Base-by-base conservation (phyloP, 2,113 vertebrate species). In the Herpetotheres cachinnans region DNA sequence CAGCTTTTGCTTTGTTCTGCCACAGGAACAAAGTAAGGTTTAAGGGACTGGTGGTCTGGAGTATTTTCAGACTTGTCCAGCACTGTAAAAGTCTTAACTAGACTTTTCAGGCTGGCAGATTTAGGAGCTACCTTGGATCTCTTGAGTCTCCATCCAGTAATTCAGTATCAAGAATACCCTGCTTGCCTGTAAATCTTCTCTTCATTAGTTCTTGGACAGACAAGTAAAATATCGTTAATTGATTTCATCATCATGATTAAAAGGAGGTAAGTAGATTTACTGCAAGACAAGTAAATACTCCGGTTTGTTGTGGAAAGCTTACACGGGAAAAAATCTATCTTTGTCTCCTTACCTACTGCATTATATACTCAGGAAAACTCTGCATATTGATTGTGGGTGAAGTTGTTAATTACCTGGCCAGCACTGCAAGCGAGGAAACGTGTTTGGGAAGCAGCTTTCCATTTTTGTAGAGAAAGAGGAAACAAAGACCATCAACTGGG, bases 211-310 rank as follows among this genome's bases (percentile, higher is more conserved):
- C 89, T 89, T 79, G 49, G 69, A 63, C 47, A 49, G 80, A 69
- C 56, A 87, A 73, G 46, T 84, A 76, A 95, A 92, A 85, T 65
- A 70, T 66, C 83, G 76, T 91, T 76, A 78, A 92, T 82, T 94
- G 81, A 91, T 89, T 91, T 95, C 25, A 55, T 93, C 66, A 40
- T 80, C 52, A 42, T 69, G 54, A 93, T 89, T 92, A 87, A 82
- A 87, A 80, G 55, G 30, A 72, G 27, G 30, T 29, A 72, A 91
- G 54, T 79, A 84, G 65, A 91, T 90, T 95, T 85, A 89, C 72
- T 38, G 36, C 66, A 87, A 76, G 65, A 70, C 30, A 72, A 82
- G 44, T 86, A 87, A 92, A 92, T 86, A 63, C 40, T 89, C 49
- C 40, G 19, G 59, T 92, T 89, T 91, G 54, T 50, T 82, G 69